Evolutionary conservation across 2,113 vertebrate species (phyloP).

Genomic region (Dermatemys mawii): DNA sequence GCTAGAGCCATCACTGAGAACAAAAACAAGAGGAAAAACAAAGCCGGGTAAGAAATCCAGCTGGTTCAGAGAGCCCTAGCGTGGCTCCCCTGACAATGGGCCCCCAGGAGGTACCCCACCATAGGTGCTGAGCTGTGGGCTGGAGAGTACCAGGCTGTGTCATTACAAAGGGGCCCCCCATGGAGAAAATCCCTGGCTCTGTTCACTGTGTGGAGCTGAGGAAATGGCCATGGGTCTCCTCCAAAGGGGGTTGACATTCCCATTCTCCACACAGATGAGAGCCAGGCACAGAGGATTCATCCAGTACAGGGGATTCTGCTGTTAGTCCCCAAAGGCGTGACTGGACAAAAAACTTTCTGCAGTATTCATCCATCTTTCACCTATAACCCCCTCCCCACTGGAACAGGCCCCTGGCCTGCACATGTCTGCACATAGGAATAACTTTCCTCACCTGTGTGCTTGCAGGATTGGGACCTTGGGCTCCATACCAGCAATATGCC

Average conservation of each 20-base stretch:
- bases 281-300: background rate
- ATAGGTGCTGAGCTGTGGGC: background rate
- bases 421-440: background rate
- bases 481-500: background rate
- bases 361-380: background rate
- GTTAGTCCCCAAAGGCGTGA: background rate
- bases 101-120: background rate
- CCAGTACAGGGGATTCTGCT: background rate
- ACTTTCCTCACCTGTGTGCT: background rate
- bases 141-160: background rate
- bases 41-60: background rate
- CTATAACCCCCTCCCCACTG: background rate
- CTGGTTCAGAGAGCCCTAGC: background rate
- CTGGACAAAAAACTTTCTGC: background rate
- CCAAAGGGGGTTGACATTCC: background rate
- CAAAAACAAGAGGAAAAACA: background rate
- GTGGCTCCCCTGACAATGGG: background rate
- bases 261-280: background rate
- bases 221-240: background rate
- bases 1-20: background rate
- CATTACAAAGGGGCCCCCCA: background rate
- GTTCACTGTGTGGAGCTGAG: fast-evolving
- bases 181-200: background rate
- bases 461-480: background rate
- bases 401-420: background rate